phyloP scores from a whole-genome alignment of 2,888 invertebrate species.

The Halocaridina rubra region DNA sequence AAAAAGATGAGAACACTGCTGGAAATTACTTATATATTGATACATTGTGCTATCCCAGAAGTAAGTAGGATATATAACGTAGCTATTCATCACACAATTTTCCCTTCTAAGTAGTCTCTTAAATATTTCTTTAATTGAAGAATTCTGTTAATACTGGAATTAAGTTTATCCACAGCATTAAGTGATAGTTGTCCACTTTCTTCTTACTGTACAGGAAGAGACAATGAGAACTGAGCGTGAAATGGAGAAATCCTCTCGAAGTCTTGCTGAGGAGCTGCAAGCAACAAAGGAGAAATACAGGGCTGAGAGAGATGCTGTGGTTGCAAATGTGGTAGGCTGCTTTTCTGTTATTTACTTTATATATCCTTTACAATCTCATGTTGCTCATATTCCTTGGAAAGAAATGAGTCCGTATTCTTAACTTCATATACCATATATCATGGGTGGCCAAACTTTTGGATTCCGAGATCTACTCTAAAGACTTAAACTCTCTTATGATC shows the following conservation, averaged over 20 bases:
- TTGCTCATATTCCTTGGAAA: too few relatives aligned
- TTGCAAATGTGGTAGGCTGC: conserved; percentile 12
- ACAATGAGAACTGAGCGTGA: conserved; percentile 49
- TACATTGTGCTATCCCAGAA: too few relatives aligned
- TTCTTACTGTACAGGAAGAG: conserved; percentile 40
- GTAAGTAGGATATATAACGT: too few relatives aligned
- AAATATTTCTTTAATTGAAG: background rate
- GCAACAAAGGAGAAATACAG: conserved; percentile 40
- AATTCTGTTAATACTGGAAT: background rate
- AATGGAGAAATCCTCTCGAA: conserved; percentile 21
- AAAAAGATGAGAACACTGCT: too few relatives aligned
- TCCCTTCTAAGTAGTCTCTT: background rate
- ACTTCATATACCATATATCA: too few relatives aligned
- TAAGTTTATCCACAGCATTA: background rate
- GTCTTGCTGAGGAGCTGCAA: conserved; percentile 42
- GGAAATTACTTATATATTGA: too few relatives aligned
- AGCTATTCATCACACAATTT: too few relatives aligned
- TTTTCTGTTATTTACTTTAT: background rate
- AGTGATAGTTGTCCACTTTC: background rate
- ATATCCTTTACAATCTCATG: too few relatives aligned
- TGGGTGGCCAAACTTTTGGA: too few relatives aligned
- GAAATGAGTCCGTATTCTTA: too few relatives aligned
- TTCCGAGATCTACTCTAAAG: too few relatives aligned
- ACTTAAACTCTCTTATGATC: too few relatives aligned
- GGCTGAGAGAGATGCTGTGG: conserved; percentile 36